phyloP scores from a whole-genome alignment of 2,797 vertebrate species.

The Arctocebus calabarensis region DNA sequence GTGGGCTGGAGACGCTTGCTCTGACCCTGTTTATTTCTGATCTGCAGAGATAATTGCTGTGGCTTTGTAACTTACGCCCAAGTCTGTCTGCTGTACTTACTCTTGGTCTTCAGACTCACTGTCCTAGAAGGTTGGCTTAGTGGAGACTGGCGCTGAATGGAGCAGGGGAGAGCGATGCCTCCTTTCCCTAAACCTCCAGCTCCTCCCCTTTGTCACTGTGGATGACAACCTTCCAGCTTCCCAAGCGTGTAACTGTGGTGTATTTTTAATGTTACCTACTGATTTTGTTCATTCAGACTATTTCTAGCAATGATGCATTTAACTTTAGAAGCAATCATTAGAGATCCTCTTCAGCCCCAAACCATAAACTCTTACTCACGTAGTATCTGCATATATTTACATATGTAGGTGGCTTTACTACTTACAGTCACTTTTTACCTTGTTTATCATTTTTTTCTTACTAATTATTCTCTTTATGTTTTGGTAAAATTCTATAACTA shows the following conservation, averaged over 20 bases:
- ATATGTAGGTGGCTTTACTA: neutral
- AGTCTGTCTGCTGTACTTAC: too few species aligned
- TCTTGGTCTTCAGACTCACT: neutral
- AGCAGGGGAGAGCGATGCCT: neutral
- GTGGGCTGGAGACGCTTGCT: too few species aligned
- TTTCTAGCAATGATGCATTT: conserved; percentile 13
- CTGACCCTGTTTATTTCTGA: neutral
- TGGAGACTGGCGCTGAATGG: conserved; percentile 10
- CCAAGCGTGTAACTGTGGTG: neutral
- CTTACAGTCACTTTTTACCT: rapidly evolving
- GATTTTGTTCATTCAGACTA: neutral
- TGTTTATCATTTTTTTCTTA: neutral
- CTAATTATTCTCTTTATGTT: conserved; percentile 25
- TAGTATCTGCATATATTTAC: neutral
- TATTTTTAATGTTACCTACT: neutral
- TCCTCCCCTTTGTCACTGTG: neutral
- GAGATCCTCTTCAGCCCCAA: neutral
- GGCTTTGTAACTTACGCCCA: neutral
- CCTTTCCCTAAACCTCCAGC: neutral
- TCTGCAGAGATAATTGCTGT: neutral
- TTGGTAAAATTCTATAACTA: conserved; percentile 15
- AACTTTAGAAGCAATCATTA: neutral
- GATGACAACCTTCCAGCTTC: neutral
- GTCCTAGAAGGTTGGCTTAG: neutral
- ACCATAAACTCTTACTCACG: neutral